Evolutionary conservation across 2,888 invertebrate genomes (phyloP).

Genomic region (Nysson spinosus): DNA sequence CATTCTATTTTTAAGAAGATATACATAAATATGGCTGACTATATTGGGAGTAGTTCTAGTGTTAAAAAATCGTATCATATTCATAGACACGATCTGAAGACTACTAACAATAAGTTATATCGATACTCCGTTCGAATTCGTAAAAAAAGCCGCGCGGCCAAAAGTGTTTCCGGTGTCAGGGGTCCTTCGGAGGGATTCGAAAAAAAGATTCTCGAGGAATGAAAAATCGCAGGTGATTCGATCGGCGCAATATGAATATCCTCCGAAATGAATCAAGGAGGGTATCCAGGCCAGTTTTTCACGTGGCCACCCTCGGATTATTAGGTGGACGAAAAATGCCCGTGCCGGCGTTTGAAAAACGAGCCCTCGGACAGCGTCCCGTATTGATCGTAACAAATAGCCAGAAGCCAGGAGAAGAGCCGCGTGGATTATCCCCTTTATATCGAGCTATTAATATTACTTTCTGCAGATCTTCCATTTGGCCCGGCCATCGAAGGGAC

Average conservation of each 20-base stretch:
- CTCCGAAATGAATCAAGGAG: slow-evolving; percentile 53
- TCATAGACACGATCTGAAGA: too few species aligned
- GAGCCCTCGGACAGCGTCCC: slow-evolving; percentile 46
- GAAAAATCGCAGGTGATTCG: slow-evolving; percentile 41
- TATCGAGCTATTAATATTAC: slow-evolving; percentile 67
- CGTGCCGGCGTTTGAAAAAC: slow-evolving; percentile 53
- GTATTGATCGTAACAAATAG: slow-evolving; percentile 67
- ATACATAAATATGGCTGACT: too few species aligned
- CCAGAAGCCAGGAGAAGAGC: slow-evolving; percentile 28
- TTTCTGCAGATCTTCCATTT: slow-evolving; percentile 57
- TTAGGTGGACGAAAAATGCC: slow-evolving; percentile 58
- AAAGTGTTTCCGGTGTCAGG: too few species aligned
- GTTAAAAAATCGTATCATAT: too few species aligned
- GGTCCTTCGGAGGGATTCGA: too few species aligned
- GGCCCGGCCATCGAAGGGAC: too few species aligned
- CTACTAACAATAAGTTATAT: too few species aligned
- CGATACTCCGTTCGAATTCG: too few species aligned
- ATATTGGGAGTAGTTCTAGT: too few species aligned
- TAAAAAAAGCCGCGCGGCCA: too few species aligned
- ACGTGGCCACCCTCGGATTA: slow-evolving; percentile 48
- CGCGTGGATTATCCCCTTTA: slow-evolving; percentile 59
- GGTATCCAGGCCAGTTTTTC: slow-evolving; percentile 50
- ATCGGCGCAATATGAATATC: slow-evolving; percentile 47
- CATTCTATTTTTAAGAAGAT: too few species aligned
- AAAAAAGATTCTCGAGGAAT: slow-evolving; percentile 6